These are phyloP conservation scores for Phrixothrix hirtus DNA, from an alignment of 2,888 invertebrate genomes.

Conservation along the genomic window DNA sequence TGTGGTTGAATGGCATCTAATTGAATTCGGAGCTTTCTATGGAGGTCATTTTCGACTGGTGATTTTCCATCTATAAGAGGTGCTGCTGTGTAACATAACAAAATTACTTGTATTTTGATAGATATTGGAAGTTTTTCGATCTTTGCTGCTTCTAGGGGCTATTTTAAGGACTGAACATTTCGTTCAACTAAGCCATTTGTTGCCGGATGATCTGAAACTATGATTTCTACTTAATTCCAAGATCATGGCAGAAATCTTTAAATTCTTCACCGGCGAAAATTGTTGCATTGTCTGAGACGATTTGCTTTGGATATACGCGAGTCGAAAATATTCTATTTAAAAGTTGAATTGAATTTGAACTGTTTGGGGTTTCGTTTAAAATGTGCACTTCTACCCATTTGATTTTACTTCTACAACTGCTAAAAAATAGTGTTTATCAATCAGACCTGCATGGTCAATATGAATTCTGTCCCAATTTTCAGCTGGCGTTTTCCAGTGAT, in stretches of 20 bases:
- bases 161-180: not conserved
- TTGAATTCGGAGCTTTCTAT: too few species aligned
- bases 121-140: not conserved
- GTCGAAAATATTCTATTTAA: too few species aligned
- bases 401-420: constrained; percentile 10
- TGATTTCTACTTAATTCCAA: too few species aligned
- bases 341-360: not conserved
- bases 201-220: too few species aligned
- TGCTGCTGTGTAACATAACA: too few species aligned
- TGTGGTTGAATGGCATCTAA: too few species aligned
- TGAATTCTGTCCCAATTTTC: constrained; percentile 39
- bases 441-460: constrained; percentile 43
- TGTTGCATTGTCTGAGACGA: too few species aligned
- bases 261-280: not conserved
- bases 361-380: not conserved
- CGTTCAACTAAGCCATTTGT: not conserved
- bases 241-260: not conserved
- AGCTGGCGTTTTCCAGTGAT: constrained; percentile 37
- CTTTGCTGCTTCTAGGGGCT: too few species aligned
- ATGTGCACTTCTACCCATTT: not conserved
- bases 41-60: not conserved
- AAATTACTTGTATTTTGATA: too few species aligned
- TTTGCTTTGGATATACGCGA: not conserved
- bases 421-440: constrained; percentile 24
- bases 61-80: too few species aligned